Conservation (phyloP, 2,797 vertebrate species). For the Leptoclinus maculatus region DNA sequence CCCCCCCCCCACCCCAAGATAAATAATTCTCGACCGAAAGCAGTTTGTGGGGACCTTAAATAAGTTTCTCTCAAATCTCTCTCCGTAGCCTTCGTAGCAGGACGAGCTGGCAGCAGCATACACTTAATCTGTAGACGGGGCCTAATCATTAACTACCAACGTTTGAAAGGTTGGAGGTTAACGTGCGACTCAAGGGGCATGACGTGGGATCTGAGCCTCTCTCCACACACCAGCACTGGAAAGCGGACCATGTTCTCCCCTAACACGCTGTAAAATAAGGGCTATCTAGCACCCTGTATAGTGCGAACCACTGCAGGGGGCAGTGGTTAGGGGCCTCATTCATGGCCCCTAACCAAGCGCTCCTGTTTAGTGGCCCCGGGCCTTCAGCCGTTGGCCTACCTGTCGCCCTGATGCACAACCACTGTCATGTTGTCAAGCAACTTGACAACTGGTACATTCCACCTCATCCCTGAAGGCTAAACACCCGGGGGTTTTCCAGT, state of each 20-base stretch:
- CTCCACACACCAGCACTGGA: background rate
- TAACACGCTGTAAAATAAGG: background rate
- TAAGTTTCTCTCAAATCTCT: background rate
- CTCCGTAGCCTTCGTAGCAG: background rate
- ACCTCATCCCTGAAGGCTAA: background rate
- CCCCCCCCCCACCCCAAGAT: background rate
- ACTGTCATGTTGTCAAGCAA: background rate
- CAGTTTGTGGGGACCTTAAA: background rate
- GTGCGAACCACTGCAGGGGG: background rate
- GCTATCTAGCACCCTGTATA: background rate
- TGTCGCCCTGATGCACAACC: background rate
- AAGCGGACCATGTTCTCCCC: background rate
- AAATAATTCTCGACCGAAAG: background rate
- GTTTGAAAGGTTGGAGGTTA: background rate
- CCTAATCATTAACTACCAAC: background rate
- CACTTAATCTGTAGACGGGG: background rate
- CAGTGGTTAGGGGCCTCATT: no score
- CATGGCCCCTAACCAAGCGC: background rate
- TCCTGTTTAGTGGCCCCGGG: background rate
- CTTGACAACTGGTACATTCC: background rate
- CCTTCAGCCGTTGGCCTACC: background rate
- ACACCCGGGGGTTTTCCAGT: background rate
- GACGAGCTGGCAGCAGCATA: background rate
- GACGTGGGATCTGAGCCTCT: background rate
- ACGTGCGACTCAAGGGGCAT: background rate